Base-by-base conservation (phyloP, 2,797 vertebrate genomes). In the Malurus leucopterus region DNA sequence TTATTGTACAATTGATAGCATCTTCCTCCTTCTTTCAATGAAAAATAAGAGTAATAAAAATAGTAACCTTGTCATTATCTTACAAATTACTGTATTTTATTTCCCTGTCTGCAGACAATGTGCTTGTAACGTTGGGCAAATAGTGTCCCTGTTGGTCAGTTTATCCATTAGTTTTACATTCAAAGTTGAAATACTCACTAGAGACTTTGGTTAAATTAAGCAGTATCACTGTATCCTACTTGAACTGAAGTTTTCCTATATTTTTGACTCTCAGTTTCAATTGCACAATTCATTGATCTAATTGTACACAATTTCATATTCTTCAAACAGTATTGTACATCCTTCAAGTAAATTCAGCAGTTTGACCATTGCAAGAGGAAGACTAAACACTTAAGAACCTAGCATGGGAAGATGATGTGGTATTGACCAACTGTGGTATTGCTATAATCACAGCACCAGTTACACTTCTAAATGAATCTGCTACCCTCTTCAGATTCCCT, bases 171-270 rank as follows among this genome's bases (percentile, higher is more conserved):
- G 97, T 98, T 99, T 99, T 98, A 98, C 98, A 98, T 98, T 98
- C 98, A 98, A 96, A 97, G 96, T 57, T 96, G 95, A 96, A 95
- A 94, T 93, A 96, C 9, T 97, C 97, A 97, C 95, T 98, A 98
- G 92, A 98, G 97, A 97, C 98, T 98, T 98, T 98, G 98, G 98
- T 98, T 98, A 98, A 98, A 98, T 98, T 98, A 98, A 98, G 98
- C 96, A 98, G 96, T 95, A 97, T 97, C 74, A 78, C 92, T 96
- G 91, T 57, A 73, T 79, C 90, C 96, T 97, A 98, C 96, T 96
- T 96, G 95, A 97, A 97, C 98, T 96, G 96, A 96, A 47, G 91
- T 95, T 95, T 90, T 93, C 86, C 90, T 91, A 21, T 46, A 88
- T 76, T 95, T 93, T 72, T 92, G 93, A 95, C 82, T 80, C 93